Percentiles rank a stretch among this genome's conserved stretches.
These are phyloP conservation scores for Onchidella celtica DNA, from an alignment of 2,888 invertebrate genomes.

Conservation along the genomic window DNA sequence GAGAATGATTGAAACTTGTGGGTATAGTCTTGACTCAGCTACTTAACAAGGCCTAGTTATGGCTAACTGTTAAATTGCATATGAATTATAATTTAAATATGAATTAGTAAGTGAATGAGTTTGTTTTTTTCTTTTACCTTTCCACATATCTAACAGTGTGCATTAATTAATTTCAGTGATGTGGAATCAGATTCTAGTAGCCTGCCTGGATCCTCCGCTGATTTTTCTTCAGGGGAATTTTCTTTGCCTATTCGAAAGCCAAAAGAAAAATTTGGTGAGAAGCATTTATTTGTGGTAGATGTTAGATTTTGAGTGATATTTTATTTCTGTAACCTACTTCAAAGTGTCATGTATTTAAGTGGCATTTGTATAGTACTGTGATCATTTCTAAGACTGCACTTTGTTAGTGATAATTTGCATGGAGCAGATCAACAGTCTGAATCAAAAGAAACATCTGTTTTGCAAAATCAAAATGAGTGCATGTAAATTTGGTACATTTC, in stretches of 20 bases:
- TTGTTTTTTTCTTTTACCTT: too few relatives aligned
- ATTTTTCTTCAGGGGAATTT: slow-evolving; percentile 48
- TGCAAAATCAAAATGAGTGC: neutral
- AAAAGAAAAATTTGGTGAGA: slow-evolving; percentile 49
- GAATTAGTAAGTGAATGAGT: too few relatives aligned
- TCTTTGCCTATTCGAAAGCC: slow-evolving; percentile 30
- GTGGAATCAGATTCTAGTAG: slow-evolving; percentile 55
- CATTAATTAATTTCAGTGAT: slow-evolving; percentile 53
- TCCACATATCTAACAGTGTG: too few relatives aligned
- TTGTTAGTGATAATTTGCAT: neutral
- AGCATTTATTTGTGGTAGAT: too few relatives aligned
- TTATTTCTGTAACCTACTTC: too few relatives aligned
- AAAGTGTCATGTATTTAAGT: neutral
- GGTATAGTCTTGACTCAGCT: too few relatives aligned
- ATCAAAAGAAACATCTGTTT: neutral
- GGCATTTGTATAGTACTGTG: neutral
- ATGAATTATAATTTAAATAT: too few relatives aligned
- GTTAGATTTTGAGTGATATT: too few relatives aligned
- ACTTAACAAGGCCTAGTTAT: too few relatives aligned
- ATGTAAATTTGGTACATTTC: neutral
- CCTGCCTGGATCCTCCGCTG: slow-evolving; percentile 54
- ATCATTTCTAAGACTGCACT: neutral
- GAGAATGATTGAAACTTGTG: too few relatives aligned
- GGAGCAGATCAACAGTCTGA: neutral
- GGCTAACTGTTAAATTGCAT: too few relatives aligned